Percentiles rank a stretch among this genome's conserved stretches.
These are phyloP conservation scores for Metopolophium dirhodum DNA, from an alignment of 1,140 invertebrate genomes.

Conservation along the genomic window DNA sequence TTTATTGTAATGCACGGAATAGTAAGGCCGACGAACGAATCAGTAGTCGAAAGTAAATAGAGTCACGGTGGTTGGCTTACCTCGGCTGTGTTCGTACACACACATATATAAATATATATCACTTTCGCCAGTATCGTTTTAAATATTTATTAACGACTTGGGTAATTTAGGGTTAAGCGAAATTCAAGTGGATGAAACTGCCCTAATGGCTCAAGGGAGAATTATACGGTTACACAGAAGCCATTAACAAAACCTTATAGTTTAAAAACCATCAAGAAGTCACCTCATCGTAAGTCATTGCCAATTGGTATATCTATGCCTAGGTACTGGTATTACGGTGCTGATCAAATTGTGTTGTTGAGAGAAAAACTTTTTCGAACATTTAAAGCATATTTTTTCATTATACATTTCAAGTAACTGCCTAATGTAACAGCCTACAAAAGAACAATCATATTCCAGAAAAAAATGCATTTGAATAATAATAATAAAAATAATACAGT, in stretches of 20 bases:
- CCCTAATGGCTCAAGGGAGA: not conserved
- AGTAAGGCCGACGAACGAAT: not conserved
- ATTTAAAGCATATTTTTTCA: not conserved
- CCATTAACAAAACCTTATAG: conserved; percentile 32
- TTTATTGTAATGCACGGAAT: not conserved
- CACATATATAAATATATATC: not conserved
- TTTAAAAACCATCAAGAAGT: not conserved
- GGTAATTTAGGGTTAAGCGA: conserved; percentile 12
- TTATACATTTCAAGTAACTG: not conserved
- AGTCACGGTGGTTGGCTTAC: not conserved
- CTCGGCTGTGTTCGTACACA: not conserved
- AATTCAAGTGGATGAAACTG: not conserved
- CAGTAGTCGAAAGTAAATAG: not conserved
- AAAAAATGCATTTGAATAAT: not conserved
- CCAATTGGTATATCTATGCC: not conserved
- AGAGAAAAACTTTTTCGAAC: not conserved
- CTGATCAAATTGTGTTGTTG: not conserved
- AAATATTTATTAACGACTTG: conserved; percentile 44
- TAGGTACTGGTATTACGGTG: not conserved
- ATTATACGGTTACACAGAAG: not conserved
- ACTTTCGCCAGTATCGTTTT: conserved; percentile 7
- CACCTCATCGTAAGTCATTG: not conserved
- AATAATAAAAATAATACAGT: not conserved
- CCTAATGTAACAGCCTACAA: not conserved
- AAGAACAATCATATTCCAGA: not conserved